These are phyloP conservation scores for Esperia sulphurella DNA, from an alignment of 2,888 invertebrate genomes.

Conservation along the genomic window DNA sequence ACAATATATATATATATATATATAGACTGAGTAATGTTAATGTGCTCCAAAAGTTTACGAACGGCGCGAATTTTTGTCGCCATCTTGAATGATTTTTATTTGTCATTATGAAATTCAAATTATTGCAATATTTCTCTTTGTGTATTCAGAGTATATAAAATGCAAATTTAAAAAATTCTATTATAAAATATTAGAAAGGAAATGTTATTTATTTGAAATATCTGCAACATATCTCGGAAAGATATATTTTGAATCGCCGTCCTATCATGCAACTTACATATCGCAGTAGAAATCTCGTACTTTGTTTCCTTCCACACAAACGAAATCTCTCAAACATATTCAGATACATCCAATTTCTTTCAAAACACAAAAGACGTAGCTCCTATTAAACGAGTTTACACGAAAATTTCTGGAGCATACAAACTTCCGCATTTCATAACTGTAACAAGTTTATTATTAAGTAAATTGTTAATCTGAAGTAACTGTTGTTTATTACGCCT, in stretches of 20 bases:
- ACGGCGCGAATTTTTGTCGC: background rate
- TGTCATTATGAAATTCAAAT: background rate
- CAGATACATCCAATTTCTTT: background rate
- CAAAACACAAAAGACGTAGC: conserved; percentile 1
- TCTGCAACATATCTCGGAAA: conserved; percentile 37
- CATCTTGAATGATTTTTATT: background rate
- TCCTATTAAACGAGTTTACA: background rate
- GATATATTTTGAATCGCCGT: conserved; percentile 54
- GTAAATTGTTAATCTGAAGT: conserved; percentile 62
- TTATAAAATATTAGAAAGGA: conserved; percentile 20
- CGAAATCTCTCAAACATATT: conserved; percentile 26
- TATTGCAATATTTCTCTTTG: background rate
- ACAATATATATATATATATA: conserved; percentile 39
- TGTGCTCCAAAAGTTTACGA: conserved; percentile 7
- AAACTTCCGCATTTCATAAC: conserved; percentile 20
- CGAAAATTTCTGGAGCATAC: conserved; percentile 15
- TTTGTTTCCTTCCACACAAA: conserved; percentile 23
- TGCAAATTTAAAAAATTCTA: conserved; percentile 14
- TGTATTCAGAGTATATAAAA: background rate
- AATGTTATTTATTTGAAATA: conserved; percentile 30
- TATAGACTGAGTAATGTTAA: conserved; percentile 72
- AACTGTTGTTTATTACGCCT: conserved; percentile 69
- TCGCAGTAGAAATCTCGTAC: conserved; percentile 42
- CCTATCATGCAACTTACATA: conserved; percentile 64
- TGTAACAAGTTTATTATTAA: conserved; percentile 40